Percentiles rank a stretch among this genome's conserved stretches.
Evolutionary conservation across 2,797 vertebrate species (phyloP).

Genomic region (Morus bassanus): DNA sequence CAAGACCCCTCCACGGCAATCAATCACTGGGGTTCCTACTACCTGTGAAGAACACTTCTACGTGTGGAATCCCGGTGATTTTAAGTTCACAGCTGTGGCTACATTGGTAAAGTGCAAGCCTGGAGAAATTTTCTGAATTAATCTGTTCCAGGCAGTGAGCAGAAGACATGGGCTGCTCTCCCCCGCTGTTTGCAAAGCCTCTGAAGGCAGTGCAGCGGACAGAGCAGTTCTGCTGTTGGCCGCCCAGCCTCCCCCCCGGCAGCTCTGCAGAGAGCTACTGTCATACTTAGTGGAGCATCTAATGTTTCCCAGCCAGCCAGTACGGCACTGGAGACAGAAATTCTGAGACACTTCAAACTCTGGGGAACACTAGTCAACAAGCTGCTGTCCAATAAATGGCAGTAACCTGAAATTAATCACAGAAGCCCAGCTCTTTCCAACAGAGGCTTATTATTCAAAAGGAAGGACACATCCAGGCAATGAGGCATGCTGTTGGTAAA

Average conservation of each 20-base stretch:
- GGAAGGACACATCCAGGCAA: constrained; percentile 42
- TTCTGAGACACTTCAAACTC: constrained; percentile 40
- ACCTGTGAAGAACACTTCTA: fast-evolving
- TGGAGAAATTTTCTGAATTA: constrained; percentile 12
- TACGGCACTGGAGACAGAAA: constrained; percentile 5
- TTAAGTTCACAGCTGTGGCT: background rate
- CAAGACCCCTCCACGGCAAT: background rate
- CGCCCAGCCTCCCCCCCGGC: background rate
- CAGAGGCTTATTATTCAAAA: constrained; percentile 11
- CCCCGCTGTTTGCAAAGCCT: background rate
- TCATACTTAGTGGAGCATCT: constrained; percentile 61
- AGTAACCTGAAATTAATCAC: constrained; percentile 62
- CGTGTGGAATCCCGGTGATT: background rate
- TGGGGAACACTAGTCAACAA: constrained; percentile 55
- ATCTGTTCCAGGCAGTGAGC: constrained; percentile 23
- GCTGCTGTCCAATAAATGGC: constrained; percentile 36
- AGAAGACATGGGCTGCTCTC: background rate
- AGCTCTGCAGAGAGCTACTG: constrained; percentile 32
- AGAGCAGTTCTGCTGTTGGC: background rate
- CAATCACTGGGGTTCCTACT: background rate
- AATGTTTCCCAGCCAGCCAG: constrained; percentile 10
- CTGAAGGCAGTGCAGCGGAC: background rate
- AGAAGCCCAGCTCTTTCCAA: background rate
- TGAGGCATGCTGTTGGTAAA: constrained; percentile 35
- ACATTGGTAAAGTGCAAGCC: background rate